These are phyloP conservation scores for Diachasmimorpha longicaudata DNA, from an alignment of 1,140 invertebrate genomes.

Conservation along the genomic window DNA sequence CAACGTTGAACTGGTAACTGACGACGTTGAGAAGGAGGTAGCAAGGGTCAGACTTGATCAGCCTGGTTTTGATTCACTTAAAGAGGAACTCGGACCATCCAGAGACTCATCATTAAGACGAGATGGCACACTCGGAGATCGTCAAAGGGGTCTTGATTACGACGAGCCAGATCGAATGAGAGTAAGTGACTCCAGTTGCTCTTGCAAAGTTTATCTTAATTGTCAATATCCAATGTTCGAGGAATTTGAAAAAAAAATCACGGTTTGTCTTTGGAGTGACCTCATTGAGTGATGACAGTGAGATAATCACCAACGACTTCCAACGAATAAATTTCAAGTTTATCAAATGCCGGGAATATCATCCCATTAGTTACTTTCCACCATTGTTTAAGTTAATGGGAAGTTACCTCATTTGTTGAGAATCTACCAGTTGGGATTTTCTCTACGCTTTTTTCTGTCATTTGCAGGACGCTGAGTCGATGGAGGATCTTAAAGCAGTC, in stretches of 20 bases:
- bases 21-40: slow-evolving; percentile 80
- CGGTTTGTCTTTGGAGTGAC: not conserved
- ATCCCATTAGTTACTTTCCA: slow-evolving; percentile 31
- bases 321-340: not conserved
- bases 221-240: not conserved
- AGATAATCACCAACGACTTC: not conserved
- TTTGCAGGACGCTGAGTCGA: slow-evolving; percentile 70
- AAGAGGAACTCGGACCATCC: slow-evolving; percentile 74
- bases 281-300: not conserved
- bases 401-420: slow-evolving; percentile 28
- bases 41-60: slow-evolving; percentile 79
- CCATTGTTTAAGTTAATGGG: slow-evolving; percentile 23
- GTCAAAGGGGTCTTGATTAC: slow-evolving; percentile 74
- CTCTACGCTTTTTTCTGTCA: slow-evolving; percentile 24
- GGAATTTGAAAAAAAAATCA: not conserved
- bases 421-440: slow-evolving; percentile 20
- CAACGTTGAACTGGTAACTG: slow-evolving; percentile 80
- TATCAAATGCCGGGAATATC: not conserved
- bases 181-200: slow-evolving; percentile 36
- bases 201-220: not conserved
- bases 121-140: slow-evolving; percentile 68
- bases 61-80: slow-evolving; percentile 77
- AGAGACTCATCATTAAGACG: slow-evolving; percentile 68
- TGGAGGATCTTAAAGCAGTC: slow-evolving; percentile 63
- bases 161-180: slow-evolving; percentile 62